Evolutionary conservation across 2,113 vertebrate genomes (phyloP).

Genomic region (Sinocyclocheilus grahami): DNA sequence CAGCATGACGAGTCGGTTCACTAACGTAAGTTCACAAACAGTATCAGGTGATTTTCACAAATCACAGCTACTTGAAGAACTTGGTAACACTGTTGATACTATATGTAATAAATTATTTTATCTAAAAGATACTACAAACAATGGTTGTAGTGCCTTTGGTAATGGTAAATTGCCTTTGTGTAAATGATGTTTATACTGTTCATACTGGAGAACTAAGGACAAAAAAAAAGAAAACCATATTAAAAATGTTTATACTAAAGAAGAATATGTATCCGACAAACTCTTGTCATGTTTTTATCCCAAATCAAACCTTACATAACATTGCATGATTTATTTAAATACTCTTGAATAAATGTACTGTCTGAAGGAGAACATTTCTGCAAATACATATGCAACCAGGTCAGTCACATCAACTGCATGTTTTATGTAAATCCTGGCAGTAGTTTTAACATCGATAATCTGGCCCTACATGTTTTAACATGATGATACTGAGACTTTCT

Average conservation of each 20-base stretch:
- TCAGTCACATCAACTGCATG: background rate
- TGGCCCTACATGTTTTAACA: too few species aligned
- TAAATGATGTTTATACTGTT: slow-evolving; percentile 45
- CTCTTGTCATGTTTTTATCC: background rate
- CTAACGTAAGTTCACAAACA: background rate
- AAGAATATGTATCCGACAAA: background rate
- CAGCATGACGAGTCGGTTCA: background rate
- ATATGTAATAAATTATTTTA: background rate
- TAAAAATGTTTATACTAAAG: slow-evolving; percentile 35
- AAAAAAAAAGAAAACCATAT: slow-evolving; percentile 31
- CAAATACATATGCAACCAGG: too few species aligned
- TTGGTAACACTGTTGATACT: background rate
- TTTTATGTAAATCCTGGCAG: too few species aligned
- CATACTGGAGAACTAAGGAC: slow-evolving; percentile 43
- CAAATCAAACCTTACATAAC: background rate
- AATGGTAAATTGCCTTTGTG: background rate
- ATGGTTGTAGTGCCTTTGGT: background rate
- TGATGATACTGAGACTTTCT: too few species aligned
- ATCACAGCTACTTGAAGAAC: background rate
- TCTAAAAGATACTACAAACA: background rate
- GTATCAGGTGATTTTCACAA: background rate
- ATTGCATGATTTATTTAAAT: background rate
- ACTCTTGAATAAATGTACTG: background rate
- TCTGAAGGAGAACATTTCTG: too few species aligned
- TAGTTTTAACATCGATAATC: too few species aligned